Percentiles rank a stretch among this genome's conserved stretches.
phyloP scores from a whole-genome alignment of 2,888 invertebrate genomes.

The Phaonia tiefii region DNA sequence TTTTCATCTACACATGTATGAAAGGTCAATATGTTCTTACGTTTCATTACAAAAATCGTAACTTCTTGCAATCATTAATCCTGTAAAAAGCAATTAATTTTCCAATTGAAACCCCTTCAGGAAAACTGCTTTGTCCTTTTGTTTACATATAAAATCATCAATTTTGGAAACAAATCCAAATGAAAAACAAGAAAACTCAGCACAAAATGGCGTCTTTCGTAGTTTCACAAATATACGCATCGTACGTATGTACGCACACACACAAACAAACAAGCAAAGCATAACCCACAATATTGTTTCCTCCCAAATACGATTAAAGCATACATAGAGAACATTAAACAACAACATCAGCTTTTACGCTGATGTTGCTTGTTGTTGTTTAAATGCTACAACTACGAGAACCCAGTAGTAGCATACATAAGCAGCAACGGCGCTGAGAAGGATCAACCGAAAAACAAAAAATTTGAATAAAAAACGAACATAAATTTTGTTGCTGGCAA shows the following conservation, averaged over 20 bases:
- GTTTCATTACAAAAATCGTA: too few species aligned
- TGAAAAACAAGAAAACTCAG: neutral
- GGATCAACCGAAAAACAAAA: neutral
- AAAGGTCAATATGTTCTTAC: too few species aligned
- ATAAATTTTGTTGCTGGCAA: neutral
- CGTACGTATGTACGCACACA: neutral
- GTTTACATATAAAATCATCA: neutral
- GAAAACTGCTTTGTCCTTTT: too few species aligned
- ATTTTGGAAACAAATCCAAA: neutral
- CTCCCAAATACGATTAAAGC: neutral
- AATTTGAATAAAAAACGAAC: neutral
- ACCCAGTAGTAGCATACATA: neutral
- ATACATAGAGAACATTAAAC: too few species aligned
- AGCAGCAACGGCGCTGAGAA: neutral
- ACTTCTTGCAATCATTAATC: too few species aligned
- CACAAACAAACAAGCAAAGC: neutral
- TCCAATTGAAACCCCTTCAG: too few species aligned
- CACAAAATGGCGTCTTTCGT: constrained; percentile 39
- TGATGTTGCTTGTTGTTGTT: neutral
- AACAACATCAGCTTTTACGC: neutral
- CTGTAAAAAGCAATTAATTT: neutral
- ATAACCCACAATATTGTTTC: neutral
- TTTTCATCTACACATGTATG: too few species aligned
- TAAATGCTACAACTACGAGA: constrained; percentile 3
- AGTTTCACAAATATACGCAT: neutral